Base-by-base conservation (phyloP, 1,140 invertebrate genomes). In the Cephus cinctus region DNA sequence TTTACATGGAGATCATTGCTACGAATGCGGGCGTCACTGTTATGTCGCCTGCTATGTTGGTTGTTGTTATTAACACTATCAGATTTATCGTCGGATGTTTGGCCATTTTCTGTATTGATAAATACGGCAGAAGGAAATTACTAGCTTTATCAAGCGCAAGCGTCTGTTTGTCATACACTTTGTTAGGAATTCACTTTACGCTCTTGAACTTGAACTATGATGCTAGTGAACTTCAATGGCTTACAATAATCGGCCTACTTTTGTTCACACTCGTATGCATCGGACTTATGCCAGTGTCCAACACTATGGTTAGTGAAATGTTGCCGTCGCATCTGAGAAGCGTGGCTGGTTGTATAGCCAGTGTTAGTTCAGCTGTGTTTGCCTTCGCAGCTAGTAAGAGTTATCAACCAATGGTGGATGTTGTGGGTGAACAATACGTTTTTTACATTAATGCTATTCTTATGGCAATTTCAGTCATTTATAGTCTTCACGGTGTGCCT, bases 311-410 rank as follows among this genome's bases (percentile, higher is more conserved):
- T 48, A 82, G 87, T 20, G 88, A 92, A 73, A 74, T 89, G 50
- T 89, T 90, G 64, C 83, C 88, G 1, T 80, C 83, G 0, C 83
- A 84, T 56, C 80, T 86, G 6, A 85, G 87, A 59, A 80, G 84
- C 21, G 78, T 82, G 38, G 88, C 88, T 5, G 82, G 84, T 18
- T 85, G 85, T 42, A 69, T 89, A 27, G 83, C 83, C 1, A 85
- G 88, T 38, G 77, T 86, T 43, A 83, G 83, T 50, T 86, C 86
- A 32, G 89, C 86, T 64, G 56, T 85, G 2, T 82, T 84, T 50
- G 86, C 86, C 32, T 90, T 92, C 53, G 66, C 88, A 2, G 80
- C 88, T 11, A 88, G 87, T 21, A 86, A 86, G 61, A 82, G 86
- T 49, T 91, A 87, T 73, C 81, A 85, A 63, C 77, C 83, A 0